These are phyloP conservation scores for Mnemiopsis leidyi DNA, from an alignment of 37 sponge, comb jelly and placozoan species.

Conservation along the genomic window DNA sequence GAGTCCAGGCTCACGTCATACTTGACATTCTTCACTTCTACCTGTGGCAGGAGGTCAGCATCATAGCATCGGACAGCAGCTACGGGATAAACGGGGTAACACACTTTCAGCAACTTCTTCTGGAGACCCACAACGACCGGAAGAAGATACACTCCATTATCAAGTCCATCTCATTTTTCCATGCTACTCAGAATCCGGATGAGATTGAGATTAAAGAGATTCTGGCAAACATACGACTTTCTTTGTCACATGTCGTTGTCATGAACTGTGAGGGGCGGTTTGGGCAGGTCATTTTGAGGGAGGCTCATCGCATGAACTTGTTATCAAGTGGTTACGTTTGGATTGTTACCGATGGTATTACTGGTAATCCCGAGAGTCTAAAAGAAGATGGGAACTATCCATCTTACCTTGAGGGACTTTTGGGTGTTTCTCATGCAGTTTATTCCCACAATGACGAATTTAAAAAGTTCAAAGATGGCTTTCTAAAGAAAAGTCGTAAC, in stretches of 20 bases:
- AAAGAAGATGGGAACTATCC: neutral
- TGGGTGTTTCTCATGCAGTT: neutral
- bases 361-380: neutral
- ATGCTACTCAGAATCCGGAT: neutral
- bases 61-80: neutral
- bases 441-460: neutral
- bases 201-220: neutral
- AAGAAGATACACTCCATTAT: neutral
- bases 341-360: constrained; percentile 24
- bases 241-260: neutral
- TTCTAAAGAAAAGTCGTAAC: neutral
- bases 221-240: neutral
- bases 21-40: neutral
- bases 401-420: neutral
- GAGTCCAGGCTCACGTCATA: neutral
- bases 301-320: neutral
- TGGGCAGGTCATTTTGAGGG: neutral
- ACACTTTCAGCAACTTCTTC: constrained; percentile 3
- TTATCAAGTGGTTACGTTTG: neutral
- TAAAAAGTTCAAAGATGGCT: neutral
- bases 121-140: neutral
- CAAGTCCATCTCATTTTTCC: neutral
- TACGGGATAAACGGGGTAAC: constrained; percentile 21
- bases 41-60: neutral
- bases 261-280: neutral